A percentile compares a stretch with the other conserved stretches of the same genome.
phyloP scores from a whole-genome alignment of 2,797 vertebrate species.

The Anableps anableps region DNA sequence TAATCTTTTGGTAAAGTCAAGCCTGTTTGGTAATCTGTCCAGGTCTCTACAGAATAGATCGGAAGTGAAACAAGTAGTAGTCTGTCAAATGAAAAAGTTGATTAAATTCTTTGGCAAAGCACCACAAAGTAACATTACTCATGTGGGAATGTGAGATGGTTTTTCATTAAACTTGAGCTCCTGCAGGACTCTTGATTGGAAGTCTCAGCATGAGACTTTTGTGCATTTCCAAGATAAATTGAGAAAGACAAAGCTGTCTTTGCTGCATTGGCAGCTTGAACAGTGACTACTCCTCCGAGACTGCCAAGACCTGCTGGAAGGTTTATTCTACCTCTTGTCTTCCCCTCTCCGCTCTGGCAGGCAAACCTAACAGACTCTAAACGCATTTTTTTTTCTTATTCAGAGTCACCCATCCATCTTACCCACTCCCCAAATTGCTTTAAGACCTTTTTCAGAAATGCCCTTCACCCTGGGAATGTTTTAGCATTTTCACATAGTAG shows the following conservation, averaged over 20 bases:
- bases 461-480: constrained; percentile 6
- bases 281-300: constrained; percentile 13
- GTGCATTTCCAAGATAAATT: constrained; percentile 41
- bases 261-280: constrained; percentile 40
- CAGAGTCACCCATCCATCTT: constrained; percentile 12
- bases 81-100: background rate
- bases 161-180: constrained; percentile 33
- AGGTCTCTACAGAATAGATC: background rate
- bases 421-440: constrained; percentile 2
- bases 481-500: background rate
- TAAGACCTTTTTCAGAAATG: constrained; percentile 1
- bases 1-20: background rate
- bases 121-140: background rate
- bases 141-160: constrained; percentile 10
- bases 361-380: constrained; percentile 41
- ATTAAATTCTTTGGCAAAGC: background rate
- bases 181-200: background rate
- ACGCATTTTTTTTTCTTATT: constrained; percentile 28
- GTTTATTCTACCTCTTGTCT: constrained; percentile 46
- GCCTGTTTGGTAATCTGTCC: constrained; percentile 24
- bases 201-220: constrained; percentile 31
- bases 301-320: constrained; percentile 44
- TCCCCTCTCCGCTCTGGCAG: constrained; percentile 30
- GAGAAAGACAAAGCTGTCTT: constrained; percentile 49
- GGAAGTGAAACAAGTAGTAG: constrained; percentile 5